Base-by-base conservation (phyloP, 2,797 vertebrate species). In the Chaetophractus vellerosus region DNA sequence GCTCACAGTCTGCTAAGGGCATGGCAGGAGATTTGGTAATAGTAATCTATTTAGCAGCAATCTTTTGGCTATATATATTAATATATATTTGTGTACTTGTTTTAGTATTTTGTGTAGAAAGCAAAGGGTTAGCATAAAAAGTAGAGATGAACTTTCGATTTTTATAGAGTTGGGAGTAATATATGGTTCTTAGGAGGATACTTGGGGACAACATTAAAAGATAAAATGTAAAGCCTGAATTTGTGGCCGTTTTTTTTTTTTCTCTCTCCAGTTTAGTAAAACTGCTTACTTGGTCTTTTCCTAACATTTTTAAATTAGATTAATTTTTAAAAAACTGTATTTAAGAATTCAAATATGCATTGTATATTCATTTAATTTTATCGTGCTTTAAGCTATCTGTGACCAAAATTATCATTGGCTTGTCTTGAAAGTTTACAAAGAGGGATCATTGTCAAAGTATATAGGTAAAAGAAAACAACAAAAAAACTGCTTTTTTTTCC, bases 1-100 rank as follows among this genome's bases (percentile, higher is more conserved):
- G 52, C 61, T 94, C 89, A 82, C 50, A 74, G 36, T 85, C n/a
- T 11, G 31, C 21, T 36, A 45, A 55, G 45, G 88, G 87, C 83
- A 18, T 41, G 11, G 72, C 55, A 59, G 84, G 75, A 95, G 61
- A 87, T 90, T 91, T 88, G 57, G 50, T 78, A 15, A 81, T 93
- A 33, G 87, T 94, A 92, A 95, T 55, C 74, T 75, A 38, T 57
- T 94, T 87, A n/a, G n/a, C 63, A 78, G 55, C 26, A 63, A 69
- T 68, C 85, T 74, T 69, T 75, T 79, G 64, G 23, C 82, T 82
- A 88, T 78, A 89, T 75, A 52, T 18, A 31, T 76, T 74, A 9
- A 38, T 11, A 12, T 18, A 24, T 74, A 72, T 93, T 92, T 24
- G n/a, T 31, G 16, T 57, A 38, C 23, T 85, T 61, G 2, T 45